These are phyloP conservation scores for Pyralis farinalis DNA, from an alignment of 2,888 invertebrate genomes.

Conservation along the genomic window DNA sequence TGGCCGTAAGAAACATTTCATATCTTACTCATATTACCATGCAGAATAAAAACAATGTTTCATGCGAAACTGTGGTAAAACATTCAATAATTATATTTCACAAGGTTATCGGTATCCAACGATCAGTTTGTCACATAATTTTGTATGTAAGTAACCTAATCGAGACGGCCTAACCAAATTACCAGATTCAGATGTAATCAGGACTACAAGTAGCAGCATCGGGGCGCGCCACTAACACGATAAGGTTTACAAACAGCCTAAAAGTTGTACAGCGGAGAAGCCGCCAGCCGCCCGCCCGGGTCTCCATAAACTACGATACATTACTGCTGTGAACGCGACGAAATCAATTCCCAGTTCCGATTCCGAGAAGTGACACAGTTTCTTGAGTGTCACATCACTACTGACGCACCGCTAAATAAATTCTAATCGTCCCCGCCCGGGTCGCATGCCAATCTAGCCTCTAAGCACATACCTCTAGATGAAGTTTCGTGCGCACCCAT, in stretches of 20 bases:
- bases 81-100: conserved; percentile 35
- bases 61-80: conserved; percentile 12
- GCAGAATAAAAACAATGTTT: background rate
- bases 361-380: conserved; percentile 79
- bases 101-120: conserved; percentile 39
- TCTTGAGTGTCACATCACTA: conserved; percentile 80
- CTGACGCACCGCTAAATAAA: conserved; percentile 76
- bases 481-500: conserved; percentile 46
- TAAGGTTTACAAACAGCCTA: conserved; percentile 61
- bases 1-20: background rate
- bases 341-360: conserved; percentile 78
- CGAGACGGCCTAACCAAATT: conserved; percentile 60
- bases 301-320: conserved; percentile 68
- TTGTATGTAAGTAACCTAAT: conserved; percentile 63
- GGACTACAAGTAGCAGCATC: conserved; percentile 63
- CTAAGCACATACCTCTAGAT: conserved; percentile 54
- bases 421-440: conserved; percentile 54
- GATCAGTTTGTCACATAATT: conserved; percentile 66
- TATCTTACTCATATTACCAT: background rate
- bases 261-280: conserved; percentile 25
- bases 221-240: conserved; percentile 57
- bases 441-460: conserved; percentile 63
- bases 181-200: conserved; percentile 73
- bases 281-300: conserved; percentile 19
- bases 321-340: conserved; percentile 75